phyloP scores from a whole-genome alignment of 2,797 vertebrate species.

The Microhierax caerulescens region DNA sequence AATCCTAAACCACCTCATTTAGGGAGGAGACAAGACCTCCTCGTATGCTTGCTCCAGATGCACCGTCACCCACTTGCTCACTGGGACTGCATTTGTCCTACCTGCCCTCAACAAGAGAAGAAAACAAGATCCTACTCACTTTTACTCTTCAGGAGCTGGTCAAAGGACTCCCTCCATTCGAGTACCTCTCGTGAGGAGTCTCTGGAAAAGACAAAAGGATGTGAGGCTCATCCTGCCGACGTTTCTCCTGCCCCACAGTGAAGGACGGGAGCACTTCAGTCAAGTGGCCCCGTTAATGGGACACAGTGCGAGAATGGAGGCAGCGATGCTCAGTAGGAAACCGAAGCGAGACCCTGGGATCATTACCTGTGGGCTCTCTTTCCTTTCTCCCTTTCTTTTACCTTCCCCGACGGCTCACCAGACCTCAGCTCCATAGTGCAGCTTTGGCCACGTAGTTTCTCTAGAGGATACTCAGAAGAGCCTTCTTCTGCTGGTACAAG shows the following conservation, averaged over 20 bases:
- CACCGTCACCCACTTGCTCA: not conserved
- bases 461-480: not conserved
- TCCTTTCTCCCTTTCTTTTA: constrained; percentile 25
- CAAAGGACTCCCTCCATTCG: constrained; percentile 78
- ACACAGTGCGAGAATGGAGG: not conserved
- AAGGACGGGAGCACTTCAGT: not conserved
- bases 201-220: constrained; percentile 48
- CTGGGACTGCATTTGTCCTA: not conserved
- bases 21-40: not conserved
- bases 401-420: not conserved
- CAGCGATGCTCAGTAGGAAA: not conserved
- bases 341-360: not conserved
- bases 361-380: constrained; percentile 27
- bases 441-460: not conserved
- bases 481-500: not conserved
- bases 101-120: not conserved
- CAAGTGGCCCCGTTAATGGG: fast-evolving
- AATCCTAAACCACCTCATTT: not conserved
- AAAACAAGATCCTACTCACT: constrained; percentile 70
- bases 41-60: not conserved
- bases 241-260: not conserved
- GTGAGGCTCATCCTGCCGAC: not conserved
- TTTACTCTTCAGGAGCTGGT: constrained; percentile 77
- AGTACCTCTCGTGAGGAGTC: constrained; percentile 73
- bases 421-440: constrained; percentile 26